phyloP scores from a whole-genome alignment of 1,140 invertebrate genomes.

The Anoplolepis gracilipes region DNA sequence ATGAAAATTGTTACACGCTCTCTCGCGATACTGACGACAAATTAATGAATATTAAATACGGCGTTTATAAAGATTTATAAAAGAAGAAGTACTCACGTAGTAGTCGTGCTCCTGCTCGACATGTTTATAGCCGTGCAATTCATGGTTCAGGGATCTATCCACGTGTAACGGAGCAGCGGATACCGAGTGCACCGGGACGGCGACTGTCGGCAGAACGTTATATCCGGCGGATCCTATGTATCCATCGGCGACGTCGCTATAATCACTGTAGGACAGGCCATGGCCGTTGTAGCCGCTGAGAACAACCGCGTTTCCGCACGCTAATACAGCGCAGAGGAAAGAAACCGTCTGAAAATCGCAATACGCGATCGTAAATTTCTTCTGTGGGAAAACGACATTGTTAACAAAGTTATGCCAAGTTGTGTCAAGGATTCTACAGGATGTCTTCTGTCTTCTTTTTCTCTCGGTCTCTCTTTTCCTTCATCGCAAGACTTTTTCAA shows the following conservation, averaged over 20 bases:
- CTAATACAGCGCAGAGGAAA: conserved; percentile 75
- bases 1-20: neutral
- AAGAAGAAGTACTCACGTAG: conserved; percentile 75
- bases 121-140: conserved; percentile 74
- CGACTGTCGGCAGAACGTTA: conserved; percentile 82
- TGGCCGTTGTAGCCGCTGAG: conserved; percentile 82
- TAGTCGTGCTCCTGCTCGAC: conserved; percentile 81
- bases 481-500: neutral
- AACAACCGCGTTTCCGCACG: conserved; percentile 78
- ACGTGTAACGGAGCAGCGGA: conserved; percentile 81
- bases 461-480: neutral
- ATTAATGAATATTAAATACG: neutral
- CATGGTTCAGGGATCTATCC: conserved; percentile 70
- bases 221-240: conserved; percentile 78
- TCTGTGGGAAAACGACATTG: conserved; percentile 41
- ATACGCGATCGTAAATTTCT: conserved; percentile 37
- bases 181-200: conserved; percentile 83
- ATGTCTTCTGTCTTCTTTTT: neutral
- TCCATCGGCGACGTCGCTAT: conserved; percentile 72
- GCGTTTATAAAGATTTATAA: neutral
- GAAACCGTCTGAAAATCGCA: conserved; percentile 76
- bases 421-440: conserved; percentile 23
- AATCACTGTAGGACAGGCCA: conserved; percentile 74
- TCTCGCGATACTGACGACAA: neutral
- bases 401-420: conserved; percentile 13